Base-by-base conservation (phyloP, 2,113 vertebrate genomes). In the Psittacara wagleri region DNA sequence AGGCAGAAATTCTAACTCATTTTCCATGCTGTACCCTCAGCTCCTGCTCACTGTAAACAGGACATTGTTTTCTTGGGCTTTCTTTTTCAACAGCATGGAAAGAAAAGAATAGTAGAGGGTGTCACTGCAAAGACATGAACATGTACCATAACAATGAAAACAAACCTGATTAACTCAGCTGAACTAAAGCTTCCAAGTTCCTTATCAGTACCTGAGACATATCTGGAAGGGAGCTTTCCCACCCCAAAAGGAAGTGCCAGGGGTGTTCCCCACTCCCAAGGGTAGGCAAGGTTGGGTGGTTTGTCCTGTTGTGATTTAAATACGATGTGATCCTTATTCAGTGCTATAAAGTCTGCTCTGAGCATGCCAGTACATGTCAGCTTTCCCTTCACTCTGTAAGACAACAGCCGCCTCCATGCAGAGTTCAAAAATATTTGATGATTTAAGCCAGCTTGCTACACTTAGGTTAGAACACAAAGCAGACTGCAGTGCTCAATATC, bases 241-340 rank as follows among this genome's bases (percentile, higher is more conserved):
- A 93, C 83, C 90, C 94, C 85, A 81, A 97, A 95, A 97, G 97
- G 95, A 97, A 97, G 94, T 96, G 94, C 96, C 89, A 95, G 96
- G 96, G 96, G 96, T 97, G 94, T 96, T 97, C 91, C 96, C 96
- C 57, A 3, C 70, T 96, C 94, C 93, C 95, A 92, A 90, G 91
- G 92, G 94, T 61, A 96, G 54, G 80, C 96, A 95, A 97, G 92
- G 87, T 92, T 95, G 89, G 94, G 95, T 95, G 95, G 92, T 95
- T 96, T 96, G 96, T 95, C 96, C 95, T 96, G 95, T 92, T 96
- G 86, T 95, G 96, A 97, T 97, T 97, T 91, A 96, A 95, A 95
- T 91, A 89, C 7, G 83, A 93, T 88, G 94, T 92, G 96, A 97
- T 97, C 95, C 89, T 96, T 94, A 95, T 81, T 92, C 90, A 86